Evolutionary conservation across 2,113 vertebrate genomes (phyloP).

Genomic region (Martes martes): DNA sequence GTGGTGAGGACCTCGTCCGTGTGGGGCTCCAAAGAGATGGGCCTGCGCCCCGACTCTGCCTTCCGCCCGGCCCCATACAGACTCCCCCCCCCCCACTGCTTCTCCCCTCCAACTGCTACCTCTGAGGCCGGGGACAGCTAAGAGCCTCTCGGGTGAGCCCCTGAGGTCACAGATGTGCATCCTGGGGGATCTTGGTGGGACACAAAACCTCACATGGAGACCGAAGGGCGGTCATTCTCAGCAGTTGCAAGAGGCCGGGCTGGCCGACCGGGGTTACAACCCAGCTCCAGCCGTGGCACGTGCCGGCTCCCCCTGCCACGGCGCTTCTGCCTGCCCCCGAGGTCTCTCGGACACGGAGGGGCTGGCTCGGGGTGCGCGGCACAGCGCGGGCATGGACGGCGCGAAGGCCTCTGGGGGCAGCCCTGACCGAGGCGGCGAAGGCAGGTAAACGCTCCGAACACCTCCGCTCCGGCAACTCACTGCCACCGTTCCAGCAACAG

Average conservation of each 20-base stretch:
- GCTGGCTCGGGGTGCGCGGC: background rate
- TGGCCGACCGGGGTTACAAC: background rate
- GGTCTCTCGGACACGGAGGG: background rate
- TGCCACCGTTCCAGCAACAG: background rate
- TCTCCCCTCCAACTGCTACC: too few relatives aligned
- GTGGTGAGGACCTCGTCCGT: background rate
- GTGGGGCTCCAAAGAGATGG: background rate
- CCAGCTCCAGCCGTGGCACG: too few relatives aligned
- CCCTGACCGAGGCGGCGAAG: too few relatives aligned
- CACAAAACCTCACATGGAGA: fast-evolving
- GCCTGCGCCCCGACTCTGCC: too few relatives aligned
- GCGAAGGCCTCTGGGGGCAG: too few relatives aligned
- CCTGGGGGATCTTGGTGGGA: background rate
- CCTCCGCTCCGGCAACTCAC: background rate
- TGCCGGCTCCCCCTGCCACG: too few relatives aligned
- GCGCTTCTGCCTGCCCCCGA: background rate
- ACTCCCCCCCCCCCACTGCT: background rate
- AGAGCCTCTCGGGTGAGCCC: background rate
- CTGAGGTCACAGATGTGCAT: background rate
- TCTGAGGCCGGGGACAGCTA: background rate
- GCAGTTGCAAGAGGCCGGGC: background rate
- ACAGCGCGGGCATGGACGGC: too few relatives aligned
- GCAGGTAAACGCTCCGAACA: background rate
- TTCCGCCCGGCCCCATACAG: background rate
- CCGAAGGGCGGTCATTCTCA: background rate